phyloP scores from a whole-genome alignment of 92 coral and sea anemone genomes.

The Anthopleura xanthogrammica region DNA sequence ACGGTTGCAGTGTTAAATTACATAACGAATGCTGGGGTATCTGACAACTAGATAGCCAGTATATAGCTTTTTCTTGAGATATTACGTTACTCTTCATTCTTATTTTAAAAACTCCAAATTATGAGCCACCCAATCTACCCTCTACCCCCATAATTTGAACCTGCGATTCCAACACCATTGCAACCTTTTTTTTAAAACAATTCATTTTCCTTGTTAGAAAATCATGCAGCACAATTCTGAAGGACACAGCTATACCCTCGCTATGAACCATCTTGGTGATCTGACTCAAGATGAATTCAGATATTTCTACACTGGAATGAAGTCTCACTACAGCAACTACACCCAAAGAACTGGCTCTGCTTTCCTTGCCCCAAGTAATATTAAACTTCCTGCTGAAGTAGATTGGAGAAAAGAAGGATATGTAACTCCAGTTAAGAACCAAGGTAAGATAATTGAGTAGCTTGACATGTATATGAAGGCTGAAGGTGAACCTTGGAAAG shows the following conservation, averaged over 20 bases:
- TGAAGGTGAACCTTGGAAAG: too few species aligned
- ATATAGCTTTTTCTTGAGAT: too few species aligned
- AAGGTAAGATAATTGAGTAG: conserved; percentile 43
- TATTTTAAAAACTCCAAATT: too few species aligned
- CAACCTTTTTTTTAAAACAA: neutral
- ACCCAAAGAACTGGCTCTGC: conserved; percentile 29
- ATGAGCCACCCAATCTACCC: too few species aligned
- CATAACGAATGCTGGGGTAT: too few species aligned
- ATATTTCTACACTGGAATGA: conserved; percentile 41
- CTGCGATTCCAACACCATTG: neutral
- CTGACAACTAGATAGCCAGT: too few species aligned
- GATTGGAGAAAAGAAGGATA: conserved; percentile 90
- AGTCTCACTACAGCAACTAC: conserved; percentile 33
- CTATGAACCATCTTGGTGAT: conserved; percentile 85
- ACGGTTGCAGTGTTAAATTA: too few species aligned
- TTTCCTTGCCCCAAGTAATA: conserved; percentile 58
- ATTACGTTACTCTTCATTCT: too few species aligned
- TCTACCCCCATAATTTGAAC: neutral
- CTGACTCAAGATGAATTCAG: conserved; percentile 74
- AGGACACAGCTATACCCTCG: conserved; percentile 54
- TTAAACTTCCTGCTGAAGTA: conserved; percentile 52
- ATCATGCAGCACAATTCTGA: conserved; percentile 57
- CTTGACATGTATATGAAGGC: too few species aligned
- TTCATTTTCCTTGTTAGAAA: conserved; percentile 31
- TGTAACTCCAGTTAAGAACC: conserved; percentile 90